Base-by-base conservation (phyloP, 30 jellyfish, hydroid and myxozoan genomes). In the Pelagia noctiluca region DNA sequence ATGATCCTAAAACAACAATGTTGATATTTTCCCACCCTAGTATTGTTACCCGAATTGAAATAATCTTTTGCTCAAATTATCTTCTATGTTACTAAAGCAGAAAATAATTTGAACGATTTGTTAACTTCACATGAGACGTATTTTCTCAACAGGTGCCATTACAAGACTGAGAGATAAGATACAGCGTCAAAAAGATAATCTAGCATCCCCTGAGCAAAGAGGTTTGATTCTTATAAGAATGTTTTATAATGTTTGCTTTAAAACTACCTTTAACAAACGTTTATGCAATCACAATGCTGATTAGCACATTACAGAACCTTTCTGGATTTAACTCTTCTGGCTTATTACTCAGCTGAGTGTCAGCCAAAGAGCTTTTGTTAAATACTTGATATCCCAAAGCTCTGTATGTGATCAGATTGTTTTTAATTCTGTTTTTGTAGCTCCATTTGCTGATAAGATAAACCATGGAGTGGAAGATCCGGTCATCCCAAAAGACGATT, bases 391-490 rank as follows among this genome's bases (percentile, higher is more conserved):
- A 12, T 57, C 72, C 18, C 30, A 57, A 57, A 57, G 26, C 11
- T 57, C 72, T 57, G 72, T 57, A 8, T 8, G 13, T 57, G 18
- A 11, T 22, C 24, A 31, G 26, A 8, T 11, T 57, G 24, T 8
- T 12, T 8, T 12, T 8, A 23, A 8, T 12, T 8, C n/a, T 22
- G 28, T 48, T 25, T 49, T 0, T 30, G 32, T 76, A 0, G 32
- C 82, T 63, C 84, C 87, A 33, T 63, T 78, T 50, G 88, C 91
- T 0, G 23, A 57, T 28, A 87, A 87, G 46, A 42, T 50, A 21
- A 35, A 72, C 30, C 96, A 87, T 37, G 29, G 53, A n/a, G 96
- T 77, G 47, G 84, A 61, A 3, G 96, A 87, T 38, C 74, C 77
- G 32, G 96, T 87, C 2, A 21, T 76, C 5, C 35, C 72, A 19